Base-by-base conservation (phyloP, 2,113 vertebrate genomes). In the Acanthochromis polyacanthus region DNA sequence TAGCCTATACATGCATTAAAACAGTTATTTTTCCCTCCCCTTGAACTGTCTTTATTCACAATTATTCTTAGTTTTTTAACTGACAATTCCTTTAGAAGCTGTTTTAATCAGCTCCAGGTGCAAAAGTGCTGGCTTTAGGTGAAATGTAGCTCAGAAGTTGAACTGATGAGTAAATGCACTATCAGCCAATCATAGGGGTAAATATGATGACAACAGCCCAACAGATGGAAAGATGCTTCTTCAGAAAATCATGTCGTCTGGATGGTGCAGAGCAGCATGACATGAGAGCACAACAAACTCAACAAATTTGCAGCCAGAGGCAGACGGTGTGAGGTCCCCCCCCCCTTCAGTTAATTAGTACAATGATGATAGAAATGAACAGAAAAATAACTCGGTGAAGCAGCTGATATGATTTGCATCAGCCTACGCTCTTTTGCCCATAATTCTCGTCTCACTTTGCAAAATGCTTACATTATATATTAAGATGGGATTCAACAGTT, bases 171-270 rank as follows among this genome's bases (percentile, higher is more conserved):
- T 50, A 50, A 50, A 19, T 50, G 17, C 48, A 8, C 19, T 50
- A 50, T 50, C 48, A 50, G 7, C 48, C 19, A 50, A 19, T 50
- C 48, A 50, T 19, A 50, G 48, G 17, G 48, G 30, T 4, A 30
- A 36, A 55, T 25, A 55, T 55, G 22, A 25, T 15, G 4, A 55
- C 22, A 15, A 55, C 52, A 25, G 22, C 55, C 8, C 7, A 57
- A 19, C 25, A 57, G 9, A 17, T 38, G 32, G 14, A 40, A 60
- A 36, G 32, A 51, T 51, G 16, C 48, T 50, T 17, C 48, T 50
- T n/a, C 28, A 58, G 28, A 30, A 70, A 46, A 11, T 56, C 65
- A n/a, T 15, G 52, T 56, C 56, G n/a, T 58, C 19, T 57, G 56
- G 45, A 58, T 58, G 55, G 53, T 46, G 40, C 25, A 32, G 14